Evolutionary conservation across 2,888 invertebrate genomes (phyloP).

Genomic region (Epicampocera succincta): DNA sequence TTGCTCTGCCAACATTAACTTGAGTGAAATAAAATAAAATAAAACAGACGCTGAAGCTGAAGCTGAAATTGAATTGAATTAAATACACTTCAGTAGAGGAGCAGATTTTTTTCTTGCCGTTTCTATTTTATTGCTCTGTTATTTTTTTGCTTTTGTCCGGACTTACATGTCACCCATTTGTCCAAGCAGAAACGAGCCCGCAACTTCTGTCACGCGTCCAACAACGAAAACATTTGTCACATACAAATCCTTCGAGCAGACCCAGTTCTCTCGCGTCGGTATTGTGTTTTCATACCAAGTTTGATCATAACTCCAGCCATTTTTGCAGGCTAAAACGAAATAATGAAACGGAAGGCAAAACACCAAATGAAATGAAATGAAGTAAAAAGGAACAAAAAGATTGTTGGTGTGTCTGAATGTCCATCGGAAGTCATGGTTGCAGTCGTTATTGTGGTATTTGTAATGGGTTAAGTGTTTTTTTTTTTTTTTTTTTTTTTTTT

Average conservation of each 20-base stretch:
- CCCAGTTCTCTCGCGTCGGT: constrained; percentile 83
- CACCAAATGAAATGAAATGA: constrained; percentile 29
- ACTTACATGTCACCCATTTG: constrained; percentile 84
- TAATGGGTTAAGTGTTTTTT: neutral
- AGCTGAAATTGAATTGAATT: constrained; percentile 52
- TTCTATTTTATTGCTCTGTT: too few relatives aligned
- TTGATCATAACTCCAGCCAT: constrained; percentile 84
- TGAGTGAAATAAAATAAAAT: constrained; percentile 33
- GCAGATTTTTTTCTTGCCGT: neutral
- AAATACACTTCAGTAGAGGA: constrained; percentile 6
- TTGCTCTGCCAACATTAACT: constrained; percentile 40
- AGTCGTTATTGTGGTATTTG: constrained; percentile 60
- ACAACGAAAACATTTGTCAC: constrained; percentile 83
- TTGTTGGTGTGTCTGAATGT: constrained; percentile 62
- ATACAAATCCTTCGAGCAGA: constrained; percentile 83
- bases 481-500: too few relatives aligned
- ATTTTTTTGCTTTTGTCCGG: constrained; percentile 39
- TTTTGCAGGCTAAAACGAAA: constrained; percentile 81
- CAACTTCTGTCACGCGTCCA: constrained; percentile 83
- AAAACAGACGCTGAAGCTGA: too few relatives aligned
- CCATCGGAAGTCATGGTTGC: constrained; percentile 64
- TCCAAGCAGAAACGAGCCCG: constrained; percentile 84
- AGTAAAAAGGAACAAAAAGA: constrained; percentile 24
- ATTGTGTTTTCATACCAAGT: constrained; percentile 83
- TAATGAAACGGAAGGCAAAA: constrained; percentile 52